Conservation (phyloP, 2,888 invertebrate genomes). For the Apamea anceps region DNA sequence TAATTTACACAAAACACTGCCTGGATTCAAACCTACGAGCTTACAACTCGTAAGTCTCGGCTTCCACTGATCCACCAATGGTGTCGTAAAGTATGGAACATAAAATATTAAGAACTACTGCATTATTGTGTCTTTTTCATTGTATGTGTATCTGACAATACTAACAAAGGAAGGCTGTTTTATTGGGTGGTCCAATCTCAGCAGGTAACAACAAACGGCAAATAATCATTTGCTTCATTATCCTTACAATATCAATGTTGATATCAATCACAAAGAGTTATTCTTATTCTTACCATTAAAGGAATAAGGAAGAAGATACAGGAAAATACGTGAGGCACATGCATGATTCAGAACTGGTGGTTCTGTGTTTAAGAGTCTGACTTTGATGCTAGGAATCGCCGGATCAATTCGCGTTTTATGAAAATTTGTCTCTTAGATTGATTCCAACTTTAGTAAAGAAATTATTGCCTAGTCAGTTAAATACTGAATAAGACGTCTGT, state of each 20-base stretch:
- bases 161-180: constrained; percentile 19
- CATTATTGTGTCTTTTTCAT: background rate
- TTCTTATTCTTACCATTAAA: constrained; percentile 43
- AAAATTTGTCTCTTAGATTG: no score
- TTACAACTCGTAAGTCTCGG: no score
- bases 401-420: no score
- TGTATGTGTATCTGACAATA: background rate
- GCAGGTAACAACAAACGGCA: constrained; percentile 23
- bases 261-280: constrained; percentile 61
- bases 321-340: constrained; percentile 57
- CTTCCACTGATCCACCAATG: no score
- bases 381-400: background rate
- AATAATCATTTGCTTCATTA: constrained; percentile 39
- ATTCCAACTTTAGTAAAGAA: no score
- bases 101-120: no score
- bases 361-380: background rate
- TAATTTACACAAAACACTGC: no score
- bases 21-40: no score
- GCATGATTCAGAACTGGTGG: constrained; percentile 2
- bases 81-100: no score
- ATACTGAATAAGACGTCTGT: no score
- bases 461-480: no score
- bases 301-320: constrained; percentile 52
- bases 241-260: constrained; percentile 51
- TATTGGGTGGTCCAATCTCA: background rate